Base-by-base conservation (phyloP, 2,888 invertebrate genomes). In the Leptothorax acervorum region DNA sequence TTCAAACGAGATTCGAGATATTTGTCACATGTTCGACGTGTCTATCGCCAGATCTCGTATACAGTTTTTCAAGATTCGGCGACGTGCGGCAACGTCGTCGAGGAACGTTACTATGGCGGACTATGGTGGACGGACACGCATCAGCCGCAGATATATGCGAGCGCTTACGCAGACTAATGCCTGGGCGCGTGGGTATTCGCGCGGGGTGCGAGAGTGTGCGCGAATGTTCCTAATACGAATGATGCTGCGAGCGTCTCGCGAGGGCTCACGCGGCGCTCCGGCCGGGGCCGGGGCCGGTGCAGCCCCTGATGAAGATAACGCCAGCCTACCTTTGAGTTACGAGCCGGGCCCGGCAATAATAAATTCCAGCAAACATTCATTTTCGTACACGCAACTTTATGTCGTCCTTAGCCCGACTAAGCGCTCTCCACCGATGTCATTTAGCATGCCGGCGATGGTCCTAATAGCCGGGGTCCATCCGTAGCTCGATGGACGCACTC, bases 351-450 rank as follows among this genome's bases (percentile, higher is more conserved):
- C 90, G 92, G 93, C 94, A 93, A 94, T 94, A 95, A 94, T 94
- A 95, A 94, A 94, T 95, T 95, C 94, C 93, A 91, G 92, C 93
- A 93, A 94, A 94, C 94, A 94, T 94, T 94, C 93, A 94, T 94
- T 95, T 95, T 95, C 94, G 94, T 94, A 93, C 93, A 94, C 93
- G 94, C 94, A 94, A 94, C 93, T 94, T 94, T 94, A 95, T 94
- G 94, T 92, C 94, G 92, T 94, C 93, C 94, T 94, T 94, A 94
- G 93, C 91, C 87, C 91, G 91, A 93, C 93, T 94, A 94, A 94
- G 94, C 93, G 92, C 92, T 92, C 92, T 92, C 92, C 90, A 83
- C 93, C 92, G 92, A 92, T 93, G 94, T 94, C 94, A 94, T 94
- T 94, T 94, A 94, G 93, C 93, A 94, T 93, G 92, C 91, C 91